Evolutionary conservation across 2,113 vertebrate genomes (phyloP).

Genomic region (Ivindomyrus marchei): DNA sequence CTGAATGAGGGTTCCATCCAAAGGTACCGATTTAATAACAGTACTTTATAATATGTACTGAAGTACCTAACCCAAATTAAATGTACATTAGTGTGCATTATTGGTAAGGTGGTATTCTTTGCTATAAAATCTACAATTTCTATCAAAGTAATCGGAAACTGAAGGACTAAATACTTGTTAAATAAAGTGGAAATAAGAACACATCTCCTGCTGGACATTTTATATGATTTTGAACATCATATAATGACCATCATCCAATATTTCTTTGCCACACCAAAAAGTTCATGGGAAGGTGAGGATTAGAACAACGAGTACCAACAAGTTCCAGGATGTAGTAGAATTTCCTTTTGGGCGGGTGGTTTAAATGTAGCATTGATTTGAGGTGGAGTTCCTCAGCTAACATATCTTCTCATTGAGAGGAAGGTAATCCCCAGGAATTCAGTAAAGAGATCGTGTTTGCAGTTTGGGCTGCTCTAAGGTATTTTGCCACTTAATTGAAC

Average conservation of each 20-base stretch:
- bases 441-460: neutral
- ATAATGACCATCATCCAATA: neutral
- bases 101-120: neutral
- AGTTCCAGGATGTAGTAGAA: neutral
- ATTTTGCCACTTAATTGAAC: constrained; percentile 62
- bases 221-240: neutral
- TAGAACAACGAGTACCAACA: neutral
- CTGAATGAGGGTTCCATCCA: neutral
- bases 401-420: neutral
- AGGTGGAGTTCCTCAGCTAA: neutral
- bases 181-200: neutral
- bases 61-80: neutral
- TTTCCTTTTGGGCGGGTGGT: neutral
- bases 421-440: neutral
- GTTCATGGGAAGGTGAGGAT: neutral
- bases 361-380: neutral
- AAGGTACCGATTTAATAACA: neutral
- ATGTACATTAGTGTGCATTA: neutral
- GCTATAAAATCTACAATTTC: neutral
- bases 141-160: neutral
- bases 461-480: neutral
- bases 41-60: neutral
- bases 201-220: neutral
- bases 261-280: neutral
- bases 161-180: neutral